phyloP scores from a whole-genome alignment of 2,113 vertebrate genomes.

The Podocnemis expansa region DNA sequence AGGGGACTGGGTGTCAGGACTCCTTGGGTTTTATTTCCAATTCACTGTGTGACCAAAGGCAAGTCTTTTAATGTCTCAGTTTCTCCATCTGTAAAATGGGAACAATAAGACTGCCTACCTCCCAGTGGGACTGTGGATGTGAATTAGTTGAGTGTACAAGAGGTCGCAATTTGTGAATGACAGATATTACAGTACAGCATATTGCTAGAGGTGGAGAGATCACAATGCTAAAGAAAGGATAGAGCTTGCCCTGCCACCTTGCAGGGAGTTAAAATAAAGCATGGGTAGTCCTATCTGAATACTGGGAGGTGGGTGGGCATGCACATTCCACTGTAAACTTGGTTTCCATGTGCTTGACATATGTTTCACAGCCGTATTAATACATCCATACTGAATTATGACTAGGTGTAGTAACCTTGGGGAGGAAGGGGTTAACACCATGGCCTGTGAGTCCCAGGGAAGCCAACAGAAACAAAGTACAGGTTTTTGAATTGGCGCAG shows the following conservation, averaged over 20 bases:
- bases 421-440: too few relatives aligned
- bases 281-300: too few relatives aligned
- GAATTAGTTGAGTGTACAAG: neutral
- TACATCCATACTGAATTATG: neutral
- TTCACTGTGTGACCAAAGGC: neutral
- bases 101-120: neutral
- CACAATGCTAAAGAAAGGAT: neutral
- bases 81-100: neutral
- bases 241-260: neutral
- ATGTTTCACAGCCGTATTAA: neutral
- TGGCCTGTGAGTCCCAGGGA: too few relatives aligned
- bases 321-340: neutral
- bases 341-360: neutral
- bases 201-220: neutral
- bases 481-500: too few relatives aligned
- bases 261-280: constrained; percentile 21
- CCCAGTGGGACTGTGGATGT: neutral
- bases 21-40: neutral
- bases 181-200: neutral
- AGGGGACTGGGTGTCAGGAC: neutral
- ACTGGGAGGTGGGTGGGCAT: neutral
- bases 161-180: neutral
- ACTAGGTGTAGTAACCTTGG: too few relatives aligned
- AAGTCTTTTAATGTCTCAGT: neutral
- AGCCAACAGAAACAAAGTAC: too few relatives aligned